Evolutionary conservation across 2,888 invertebrate species (phyloP), one percentile per base, ranked within the genome.

Genomic region (Alviniconcha strummeri): DNA sequence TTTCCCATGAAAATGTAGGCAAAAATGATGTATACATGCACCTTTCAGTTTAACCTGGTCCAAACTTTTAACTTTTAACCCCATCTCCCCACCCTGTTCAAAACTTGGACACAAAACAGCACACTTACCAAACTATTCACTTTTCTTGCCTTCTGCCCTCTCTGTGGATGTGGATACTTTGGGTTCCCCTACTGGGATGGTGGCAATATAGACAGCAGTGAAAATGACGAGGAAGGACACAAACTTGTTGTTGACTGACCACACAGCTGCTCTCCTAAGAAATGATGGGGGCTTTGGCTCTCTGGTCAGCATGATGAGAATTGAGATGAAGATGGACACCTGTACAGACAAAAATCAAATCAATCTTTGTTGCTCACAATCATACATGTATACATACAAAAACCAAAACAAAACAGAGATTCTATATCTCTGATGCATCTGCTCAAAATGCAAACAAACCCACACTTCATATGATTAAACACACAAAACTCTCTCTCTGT

Each of bases 171-270:
- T 77, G 15, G 84, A 79, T 15, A 84, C 80, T 60, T 69, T 71
- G 8, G 85, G 75, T 9, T 83, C 81, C 15, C 55, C n/a, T 5
- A 84, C n/a, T 13, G 86, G 86, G 76, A 77, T 81, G 8, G 86
- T 84, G 8, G 64, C 84, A 5, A 85, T 13, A 74, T 82, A 86
- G 57, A 80, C 78, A n/a, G 83, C 75, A 5, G 81, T 67, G 76
- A 81, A 82, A 11, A 85, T 80, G 4, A 84, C 13, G 11, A 85
- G 0, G 52, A 88, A 83, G 6, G 87, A 87, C 54, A 80, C 80
- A 64, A 88, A 81, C 60, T 87, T 88, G 81, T 88, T 83, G 9
- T 72, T 60, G 36, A 72, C 69, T 1, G 72, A 64, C 83, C 80
- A 86, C 1, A 13, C 56, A 11, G 82, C n/a, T 5, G 77, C 82